Conservation (phyloP, 2,888 invertebrate genomes). For the Dryocosmus kuriphilus region DNA sequence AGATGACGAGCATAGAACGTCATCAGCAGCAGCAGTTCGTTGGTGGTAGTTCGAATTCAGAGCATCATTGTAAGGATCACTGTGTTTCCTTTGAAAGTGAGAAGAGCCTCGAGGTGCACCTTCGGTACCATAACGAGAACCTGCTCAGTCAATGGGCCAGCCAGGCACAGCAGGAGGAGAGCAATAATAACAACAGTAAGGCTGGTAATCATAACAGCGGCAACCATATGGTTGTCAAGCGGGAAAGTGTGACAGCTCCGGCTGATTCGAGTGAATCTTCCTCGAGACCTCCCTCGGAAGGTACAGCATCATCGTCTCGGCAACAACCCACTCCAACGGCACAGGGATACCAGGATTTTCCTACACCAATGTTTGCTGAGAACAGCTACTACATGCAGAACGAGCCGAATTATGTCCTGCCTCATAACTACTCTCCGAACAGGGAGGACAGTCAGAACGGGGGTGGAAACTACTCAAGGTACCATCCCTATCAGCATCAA, state of each 20-base stretch:
- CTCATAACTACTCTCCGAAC: conserved; percentile 78
- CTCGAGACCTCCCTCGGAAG: conserved; percentile 79
- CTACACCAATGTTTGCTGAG: conserved; percentile 67
- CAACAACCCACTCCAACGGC: conserved; percentile 78
- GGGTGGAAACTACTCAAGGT: conserved; percentile 64
- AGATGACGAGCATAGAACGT: conserved; percentile 70
- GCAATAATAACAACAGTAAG: conserved; percentile 82
- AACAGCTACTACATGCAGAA: conserved; percentile 70
- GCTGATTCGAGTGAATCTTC: conserved; percentile 86
- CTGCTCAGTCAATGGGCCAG: conserved; percentile 86
- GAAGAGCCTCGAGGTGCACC: conserved; percentile 88
- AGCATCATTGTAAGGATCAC: conserved; percentile 87
- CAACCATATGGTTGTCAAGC: conserved; percentile 80
- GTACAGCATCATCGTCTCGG: conserved; percentile 83
- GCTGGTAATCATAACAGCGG: conserved; percentile 73
- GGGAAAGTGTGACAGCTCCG: conserved; percentile 80
- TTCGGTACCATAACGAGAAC: conserved; percentile 89
- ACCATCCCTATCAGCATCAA: conserved; percentile 78
- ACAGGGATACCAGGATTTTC: conserved; percentile 57
- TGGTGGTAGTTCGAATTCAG: conserved; percentile 79
- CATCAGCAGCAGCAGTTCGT: conserved; percentile 48
- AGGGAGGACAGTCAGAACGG: conserved; percentile 77
- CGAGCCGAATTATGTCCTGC: conserved; percentile 71
- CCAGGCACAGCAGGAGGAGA: conserved; percentile 81
- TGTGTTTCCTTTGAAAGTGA: conserved; percentile 86